A percentile compares a stretch with the other conserved stretches of the same genome.
Conservation (phyloP, 2,113 vertebrate species). For the Sceloporus undulatus region DNA sequence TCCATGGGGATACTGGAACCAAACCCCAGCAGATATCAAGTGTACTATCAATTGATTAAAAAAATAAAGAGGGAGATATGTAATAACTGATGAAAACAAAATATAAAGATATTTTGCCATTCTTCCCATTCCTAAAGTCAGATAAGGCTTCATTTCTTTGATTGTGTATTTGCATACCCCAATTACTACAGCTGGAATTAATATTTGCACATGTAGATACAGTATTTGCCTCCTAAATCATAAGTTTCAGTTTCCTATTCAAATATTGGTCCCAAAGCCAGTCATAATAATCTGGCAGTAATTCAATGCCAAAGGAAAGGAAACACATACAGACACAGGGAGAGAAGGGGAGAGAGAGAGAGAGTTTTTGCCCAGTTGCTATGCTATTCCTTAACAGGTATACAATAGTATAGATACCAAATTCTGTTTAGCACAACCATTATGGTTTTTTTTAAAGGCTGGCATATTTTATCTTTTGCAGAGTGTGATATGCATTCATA, state of each 20-base stretch:
- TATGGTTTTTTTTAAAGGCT: too few relatives aligned
- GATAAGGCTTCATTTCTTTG: background rate
- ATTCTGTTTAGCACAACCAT: background rate
- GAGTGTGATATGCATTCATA: background rate
- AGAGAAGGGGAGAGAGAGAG: too few relatives aligned
- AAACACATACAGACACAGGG: background rate
- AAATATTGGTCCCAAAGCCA: background rate
- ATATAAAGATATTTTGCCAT: conserved; percentile 27
- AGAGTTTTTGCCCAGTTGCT: background rate
- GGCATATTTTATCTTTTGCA: background rate
- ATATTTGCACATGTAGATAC: background rate
- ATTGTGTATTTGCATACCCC: conserved; percentile 24
- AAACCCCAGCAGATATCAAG: too few relatives aligned
- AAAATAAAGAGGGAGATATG: background rate
- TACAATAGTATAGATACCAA: background rate
- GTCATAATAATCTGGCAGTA: background rate
- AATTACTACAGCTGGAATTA: background rate
- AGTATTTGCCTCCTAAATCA: conserved; percentile 13
- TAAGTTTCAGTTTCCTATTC: background rate
- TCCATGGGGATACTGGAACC: too few relatives aligned
- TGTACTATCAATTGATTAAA: background rate
- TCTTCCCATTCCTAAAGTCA: background rate
- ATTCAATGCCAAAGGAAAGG: background rate
- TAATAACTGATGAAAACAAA: background rate
- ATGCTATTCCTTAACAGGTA: background rate